A percentile compares a stretch with the other conserved stretches of the same genome.
Conservation (phyloP, 2,113 vertebrate species). For the Mesocricetus auratus region DNA sequence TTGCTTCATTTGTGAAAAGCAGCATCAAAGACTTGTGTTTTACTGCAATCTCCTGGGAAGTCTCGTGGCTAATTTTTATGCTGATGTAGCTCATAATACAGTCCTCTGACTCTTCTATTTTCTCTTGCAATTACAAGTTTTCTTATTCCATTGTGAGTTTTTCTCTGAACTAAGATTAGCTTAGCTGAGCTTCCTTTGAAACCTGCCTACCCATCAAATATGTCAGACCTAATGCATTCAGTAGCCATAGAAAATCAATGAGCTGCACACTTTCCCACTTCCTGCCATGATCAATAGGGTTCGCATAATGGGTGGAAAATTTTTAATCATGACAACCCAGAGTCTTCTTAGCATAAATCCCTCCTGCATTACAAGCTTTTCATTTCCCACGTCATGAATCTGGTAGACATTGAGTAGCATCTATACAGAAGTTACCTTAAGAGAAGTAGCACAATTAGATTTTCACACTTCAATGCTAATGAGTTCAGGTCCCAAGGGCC, state of each 20-base stretch:
- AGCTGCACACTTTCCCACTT: conserved; percentile 88
- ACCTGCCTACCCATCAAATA: conserved; percentile 86
- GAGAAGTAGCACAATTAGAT: conserved; percentile 83
- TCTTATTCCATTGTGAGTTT: conserved; percentile 86
- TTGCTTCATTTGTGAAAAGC: conserved; percentile 87
- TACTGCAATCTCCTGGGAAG: conserved; percentile 84
- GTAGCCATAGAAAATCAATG: conserved; percentile 89
- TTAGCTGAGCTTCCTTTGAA: conserved; percentile 88
- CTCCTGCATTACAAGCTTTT: conserved; percentile 83
- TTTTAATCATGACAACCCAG: conserved; percentile 87
- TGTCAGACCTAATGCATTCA: conserved; percentile 88
- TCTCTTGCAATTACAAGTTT: conserved; percentile 87
- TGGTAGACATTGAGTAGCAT: conserved; percentile 82
- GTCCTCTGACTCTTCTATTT: conserved; percentile 87
- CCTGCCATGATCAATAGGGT: conserved; percentile 89
- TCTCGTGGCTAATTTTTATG: conserved; percentile 86
- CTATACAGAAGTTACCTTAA: conserved; percentile 80
- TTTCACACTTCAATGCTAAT: conserved; percentile 82
- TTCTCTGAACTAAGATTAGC: conserved; percentile 88
- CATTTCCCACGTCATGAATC: conserved; percentile 81
- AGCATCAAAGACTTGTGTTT: conserved; percentile 84
- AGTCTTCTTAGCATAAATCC: conserved; percentile 86
- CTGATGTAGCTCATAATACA: conserved; percentile 86
- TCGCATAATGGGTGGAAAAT: conserved; percentile 88
- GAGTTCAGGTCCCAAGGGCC: conserved; percentile 77